phyloP scores from a whole-genome alignment of 2,888 invertebrate species.

The Halictus ligatus region DNA sequence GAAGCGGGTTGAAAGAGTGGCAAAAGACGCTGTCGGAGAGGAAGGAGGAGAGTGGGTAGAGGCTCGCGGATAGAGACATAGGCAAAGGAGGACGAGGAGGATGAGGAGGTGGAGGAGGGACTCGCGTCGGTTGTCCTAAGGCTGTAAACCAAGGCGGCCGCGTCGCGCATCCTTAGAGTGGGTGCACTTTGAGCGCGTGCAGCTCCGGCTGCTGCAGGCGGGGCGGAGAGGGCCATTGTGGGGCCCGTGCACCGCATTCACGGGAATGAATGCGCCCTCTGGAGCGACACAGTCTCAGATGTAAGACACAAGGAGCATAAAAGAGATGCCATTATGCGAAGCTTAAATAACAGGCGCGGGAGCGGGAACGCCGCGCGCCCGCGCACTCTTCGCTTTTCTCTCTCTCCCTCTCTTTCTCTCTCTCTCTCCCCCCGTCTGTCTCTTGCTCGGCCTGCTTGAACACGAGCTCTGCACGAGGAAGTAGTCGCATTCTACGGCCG shows the following conservation, averaged over 20 bases:
- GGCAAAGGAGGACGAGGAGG: conserved; percentile 3
- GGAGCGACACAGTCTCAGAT: conserved; percentile 79
- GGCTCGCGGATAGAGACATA: conserved; percentile 19
- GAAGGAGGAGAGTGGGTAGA: conserved; percentile 20
- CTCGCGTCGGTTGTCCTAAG: conserved; percentile 58
- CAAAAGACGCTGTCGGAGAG: background rate
- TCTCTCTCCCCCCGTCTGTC: too few relatives aligned
- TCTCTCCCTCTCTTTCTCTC: background rate
- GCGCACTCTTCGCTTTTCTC: background rate
- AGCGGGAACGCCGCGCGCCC: background rate
- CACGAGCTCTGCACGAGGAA: conserved; percentile 55
- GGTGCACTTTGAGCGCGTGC: conserved; percentile 65
- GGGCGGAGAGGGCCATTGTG: conserved; percentile 75
- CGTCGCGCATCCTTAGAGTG: conserved; percentile 70
- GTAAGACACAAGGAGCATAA: conserved; percentile 83
- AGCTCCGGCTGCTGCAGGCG: conserved; percentile 66
- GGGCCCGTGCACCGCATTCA: conserved; percentile 75
- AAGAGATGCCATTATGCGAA: conserved; percentile 83
- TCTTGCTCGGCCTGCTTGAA: conserved; percentile 49
- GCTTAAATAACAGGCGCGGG: conserved; percentile 82
- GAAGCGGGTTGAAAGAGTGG: conserved; percentile 22
- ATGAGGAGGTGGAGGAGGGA: background rate
- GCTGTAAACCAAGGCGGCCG: conserved; percentile 63
- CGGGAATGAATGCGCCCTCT: conserved; percentile 80
- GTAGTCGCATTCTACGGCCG: conserved; percentile 66